Evolutionary conservation across 2,797 vertebrate genomes (phyloP), one percentile per base, ranked within the genome.

Genomic region (Macropodus opercularis): DNA sequence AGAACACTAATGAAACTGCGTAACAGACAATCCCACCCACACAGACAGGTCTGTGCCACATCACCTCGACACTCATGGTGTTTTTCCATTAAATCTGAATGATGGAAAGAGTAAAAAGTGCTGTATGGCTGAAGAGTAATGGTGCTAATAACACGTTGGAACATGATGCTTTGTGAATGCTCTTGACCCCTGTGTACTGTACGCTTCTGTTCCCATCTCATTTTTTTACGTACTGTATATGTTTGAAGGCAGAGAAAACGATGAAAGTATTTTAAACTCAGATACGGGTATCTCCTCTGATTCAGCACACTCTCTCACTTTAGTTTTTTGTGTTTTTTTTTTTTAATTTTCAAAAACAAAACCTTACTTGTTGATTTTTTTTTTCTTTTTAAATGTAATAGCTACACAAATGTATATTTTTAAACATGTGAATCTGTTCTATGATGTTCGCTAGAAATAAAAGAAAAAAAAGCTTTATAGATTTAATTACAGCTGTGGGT

Each of bases 351-450:
- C 36, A 79, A 82, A 77, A 82, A 80, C 43, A 82, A 86, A 89
- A 87, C 51, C 63, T 81, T 82, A 85, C 63, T 71, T 88, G 83
- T 89, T 86, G 80, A 85, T n/a, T n/a, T n/a, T n/a, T n/a, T 87
- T 86, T 90, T 92, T 87, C 80, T 92, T 92, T 91, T 85, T 92
- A 89, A 93, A 92, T 93, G 93, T 93, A 87, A 90, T 89, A 94
- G 91, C 90, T 92, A 92, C 89, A 90, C 91, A 92, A 92, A 85
- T 92, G 89, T 93, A 92, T 93, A 93, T 93, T 93, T 94, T 94
- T 93, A 79, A 92, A 86, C 91, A 87, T 89, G 92, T 93, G 88
- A 90, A 84, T 91, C 90, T 92, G 92, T 93, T 90, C 81, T 83
- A 92, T 90, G 89, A 90, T 92, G 92, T 94, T 89, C 84, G 90